Evolutionary conservation across 2,888 invertebrate genomes (phyloP), one percentile per base, ranked within the genome.

Genomic region (Ennomos quercinarius): DNA sequence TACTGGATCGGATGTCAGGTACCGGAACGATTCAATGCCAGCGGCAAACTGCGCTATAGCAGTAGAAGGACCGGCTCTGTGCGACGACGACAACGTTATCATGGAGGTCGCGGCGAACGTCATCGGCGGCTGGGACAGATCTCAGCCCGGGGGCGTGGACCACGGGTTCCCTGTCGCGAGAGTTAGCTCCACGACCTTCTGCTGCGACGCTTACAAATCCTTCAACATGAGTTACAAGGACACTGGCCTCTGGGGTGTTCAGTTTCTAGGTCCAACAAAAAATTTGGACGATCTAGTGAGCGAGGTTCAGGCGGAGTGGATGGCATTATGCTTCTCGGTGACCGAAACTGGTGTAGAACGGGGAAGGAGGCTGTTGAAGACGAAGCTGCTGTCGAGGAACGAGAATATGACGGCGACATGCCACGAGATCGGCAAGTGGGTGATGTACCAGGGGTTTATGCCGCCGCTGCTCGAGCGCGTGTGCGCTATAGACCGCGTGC

Each of bases 211-310:
- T 63, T 99, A 97, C 92, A 97, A 98, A 87, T 95, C 98, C 13
- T 99, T 99, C 89, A 98, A 98, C 86, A 98, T 99, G 2, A 97
- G 97, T 83, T 99, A 99, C 91, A 98, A 98, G 81, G 99, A 99
- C 80, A 99, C 99, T 10, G 99, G 99, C 10, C 93, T 99, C 1
- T 99, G 99, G 98, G 98, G 98, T 10, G 94, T 97, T 38, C 97
- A 98, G 80, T 98, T 96, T 71, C 95, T 97, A 1, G 95, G 95
- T 52, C 95, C 95, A 64, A 94, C 94, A 8, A 74, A 96, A 74
- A 92, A 94, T 64, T 90, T 94, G 61, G 95, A 95, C 72, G 93
- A 95, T 66, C 95, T 97, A 95, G 77, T 96, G 39, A 94, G 85
- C 78, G 93, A 95, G 64, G 89, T 98, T 27, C 96, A 96, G 83